These are phyloP conservation scores for Atta texana DNA, from an alignment of 1,140 invertebrate genomes.

Conservation along the genomic window DNA sequence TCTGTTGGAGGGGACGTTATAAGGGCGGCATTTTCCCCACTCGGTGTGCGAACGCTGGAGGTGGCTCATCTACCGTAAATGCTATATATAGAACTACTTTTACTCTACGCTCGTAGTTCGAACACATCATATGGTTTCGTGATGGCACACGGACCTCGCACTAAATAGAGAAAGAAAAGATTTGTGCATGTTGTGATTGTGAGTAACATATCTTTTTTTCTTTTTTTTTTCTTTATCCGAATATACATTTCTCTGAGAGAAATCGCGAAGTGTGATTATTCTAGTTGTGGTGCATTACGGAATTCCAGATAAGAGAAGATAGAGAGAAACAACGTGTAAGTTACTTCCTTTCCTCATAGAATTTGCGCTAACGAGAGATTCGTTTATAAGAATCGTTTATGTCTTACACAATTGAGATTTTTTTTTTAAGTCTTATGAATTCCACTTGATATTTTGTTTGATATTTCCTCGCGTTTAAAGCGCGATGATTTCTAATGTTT, in stretches of 20 bases:
- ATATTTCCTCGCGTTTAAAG: neutral
- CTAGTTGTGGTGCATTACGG: neutral
- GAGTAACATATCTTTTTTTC: neutral
- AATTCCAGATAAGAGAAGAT: neutral
- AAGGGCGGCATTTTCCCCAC: neutral
- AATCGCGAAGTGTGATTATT: neutral
- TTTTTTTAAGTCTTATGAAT: neutral
- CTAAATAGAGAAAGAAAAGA: neutral
- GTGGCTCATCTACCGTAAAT: neutral
- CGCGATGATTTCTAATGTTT: neutral
- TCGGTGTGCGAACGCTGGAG: neutral
- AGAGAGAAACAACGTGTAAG: neutral
- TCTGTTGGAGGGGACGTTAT: neutral
- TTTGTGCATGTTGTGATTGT: constrained; percentile 6
- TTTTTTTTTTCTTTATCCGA: neutral
- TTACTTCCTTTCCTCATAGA: no score
- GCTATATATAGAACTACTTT: neutral
- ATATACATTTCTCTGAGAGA: neutral
- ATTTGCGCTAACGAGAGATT: neutral
- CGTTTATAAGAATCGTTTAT: neutral
- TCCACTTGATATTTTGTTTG: neutral
- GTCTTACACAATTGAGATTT: neutral
- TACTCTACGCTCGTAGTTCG: neutral
- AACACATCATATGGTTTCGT: neutral
- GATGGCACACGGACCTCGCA: neutral